Conservation (phyloP, 2,113 vertebrate genomes). For the Macquaria australasica region DNA sequence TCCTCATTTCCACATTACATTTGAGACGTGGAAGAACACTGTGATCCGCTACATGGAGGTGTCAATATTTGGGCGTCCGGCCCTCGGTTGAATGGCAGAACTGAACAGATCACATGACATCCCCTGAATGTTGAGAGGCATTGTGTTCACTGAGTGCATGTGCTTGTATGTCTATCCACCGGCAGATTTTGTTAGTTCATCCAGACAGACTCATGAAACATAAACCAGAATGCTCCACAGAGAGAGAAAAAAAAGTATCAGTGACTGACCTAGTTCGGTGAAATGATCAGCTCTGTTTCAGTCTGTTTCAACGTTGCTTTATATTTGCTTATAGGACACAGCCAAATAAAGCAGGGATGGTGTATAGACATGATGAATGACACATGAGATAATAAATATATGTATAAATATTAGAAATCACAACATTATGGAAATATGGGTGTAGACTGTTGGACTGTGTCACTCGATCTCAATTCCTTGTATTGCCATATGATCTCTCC, state of each 20-base stretch:
- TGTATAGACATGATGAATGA: conserved; percentile 12
- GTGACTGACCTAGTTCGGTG: conserved; percentile 41
- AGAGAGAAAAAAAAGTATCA: conserved; percentile 28
- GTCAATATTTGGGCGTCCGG: conserved; percentile 58
- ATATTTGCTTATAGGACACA: conserved; percentile 9
- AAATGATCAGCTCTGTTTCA: conserved; percentile 18
- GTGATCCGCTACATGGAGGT: conserved; percentile 23
- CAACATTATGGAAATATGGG: not conserved
- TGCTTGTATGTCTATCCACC: not conserved
- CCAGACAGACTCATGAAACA: conserved; percentile 38
- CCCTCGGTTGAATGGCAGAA: conserved; percentile 23
- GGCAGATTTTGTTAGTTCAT: conserved; percentile 27
- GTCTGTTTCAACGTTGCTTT: conserved; percentile 16
- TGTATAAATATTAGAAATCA: not conserved
- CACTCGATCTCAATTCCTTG: conserved; percentile 12
- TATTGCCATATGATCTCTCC: conserved; percentile 9
- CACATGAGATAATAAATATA: not conserved
- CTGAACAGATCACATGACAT: conserved; percentile 38
- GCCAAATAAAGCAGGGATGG: conserved; percentile 1
- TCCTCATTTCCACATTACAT: conserved; percentile 40
- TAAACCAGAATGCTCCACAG: conserved; percentile 19
- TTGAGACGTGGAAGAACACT: conserved; percentile 13
- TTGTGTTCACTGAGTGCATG: conserved; percentile 11
- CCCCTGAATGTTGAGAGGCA: conserved; percentile 11
- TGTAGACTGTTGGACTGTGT: conserved; percentile 1